Conservation (phyloP, 2,888 invertebrate genomes). For the Cephus sareptanus region DNA sequence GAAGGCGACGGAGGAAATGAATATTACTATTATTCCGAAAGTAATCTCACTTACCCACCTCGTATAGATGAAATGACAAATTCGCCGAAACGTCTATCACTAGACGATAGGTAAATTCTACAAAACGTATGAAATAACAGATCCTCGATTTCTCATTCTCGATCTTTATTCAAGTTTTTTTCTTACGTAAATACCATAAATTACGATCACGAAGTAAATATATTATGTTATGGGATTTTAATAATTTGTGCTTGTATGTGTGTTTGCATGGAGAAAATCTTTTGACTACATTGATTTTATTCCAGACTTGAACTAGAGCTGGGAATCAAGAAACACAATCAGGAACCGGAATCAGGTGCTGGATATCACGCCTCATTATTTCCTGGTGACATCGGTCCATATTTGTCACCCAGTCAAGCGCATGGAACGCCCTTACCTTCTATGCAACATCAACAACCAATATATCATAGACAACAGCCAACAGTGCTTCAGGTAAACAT, state of each 20-base stretch:
- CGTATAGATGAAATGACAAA: constrained; percentile 55
- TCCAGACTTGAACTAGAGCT: constrained; percentile 69
- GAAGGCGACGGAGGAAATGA: constrained; percentile 47
- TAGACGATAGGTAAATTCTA: constrained; percentile 68
- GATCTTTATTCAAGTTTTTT: background rate
- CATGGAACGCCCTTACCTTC: constrained; percentile 16
- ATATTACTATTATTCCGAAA: constrained; percentile 57
- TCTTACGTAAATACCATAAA: background rate
- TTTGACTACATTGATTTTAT: background rate
- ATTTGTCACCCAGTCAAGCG: constrained; percentile 39
- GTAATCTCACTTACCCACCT: constrained; percentile 61
- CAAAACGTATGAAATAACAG: background rate
- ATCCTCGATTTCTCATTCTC: background rate
- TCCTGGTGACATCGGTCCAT: constrained; percentile 23
- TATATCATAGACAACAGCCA: constrained; percentile 53
- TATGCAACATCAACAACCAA: constrained; percentile 42
- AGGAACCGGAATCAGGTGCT: constrained; percentile 32
- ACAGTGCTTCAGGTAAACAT: constrained; percentile 56
- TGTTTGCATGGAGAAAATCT: background rate
- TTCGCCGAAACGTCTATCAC: constrained; percentile 71
- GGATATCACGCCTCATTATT: constrained; percentile 17
- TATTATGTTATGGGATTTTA: constrained; percentile 9
- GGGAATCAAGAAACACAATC: constrained; percentile 67
- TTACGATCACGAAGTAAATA: background rate
- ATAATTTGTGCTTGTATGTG: background rate